Conservation (phyloP, 2,888 invertebrate genomes). For the Phragmatobia fuliginosa region DNA sequence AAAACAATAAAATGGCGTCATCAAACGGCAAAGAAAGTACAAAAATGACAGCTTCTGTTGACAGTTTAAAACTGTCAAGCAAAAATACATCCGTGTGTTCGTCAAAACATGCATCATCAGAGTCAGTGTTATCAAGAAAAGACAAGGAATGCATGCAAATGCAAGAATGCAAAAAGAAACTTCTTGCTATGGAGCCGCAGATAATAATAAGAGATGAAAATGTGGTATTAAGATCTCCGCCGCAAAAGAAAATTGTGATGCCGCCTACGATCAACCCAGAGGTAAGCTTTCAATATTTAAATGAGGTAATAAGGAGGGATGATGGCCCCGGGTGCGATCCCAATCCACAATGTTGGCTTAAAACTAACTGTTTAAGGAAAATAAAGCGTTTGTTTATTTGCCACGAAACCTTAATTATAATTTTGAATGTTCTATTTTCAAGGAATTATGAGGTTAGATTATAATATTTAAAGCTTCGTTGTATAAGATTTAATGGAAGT, state of each 20-base stretch:
- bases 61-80: constrained; percentile 82
- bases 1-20: constrained; percentile 68
- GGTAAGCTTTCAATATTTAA: constrained; percentile 64
- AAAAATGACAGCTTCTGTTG: constrained; percentile 80
- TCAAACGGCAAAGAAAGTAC: constrained; percentile 78
- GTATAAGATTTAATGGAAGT: not conserved
- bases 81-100: constrained; percentile 77
- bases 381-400: constrained; percentile 18
- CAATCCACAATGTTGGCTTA: not conserved
- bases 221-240: constrained; percentile 78
- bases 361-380: constrained; percentile 6
- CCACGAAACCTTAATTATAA: constrained; percentile 2
- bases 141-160: constrained; percentile 81
- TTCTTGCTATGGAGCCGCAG: constrained; percentile 81
- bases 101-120: constrained; percentile 82
- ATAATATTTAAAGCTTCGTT: not conserved
- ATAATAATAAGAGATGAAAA: constrained; percentile 83
- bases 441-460: not conserved
- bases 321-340: constrained; percentile 10
- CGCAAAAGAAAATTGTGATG: constrained; percentile 84
- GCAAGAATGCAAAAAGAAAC: constrained; percentile 83
- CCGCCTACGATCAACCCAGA: constrained; percentile 81
- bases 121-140: constrained; percentile 80
- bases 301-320: constrained; percentile 39
- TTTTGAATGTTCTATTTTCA: not conserved